These are phyloP conservation scores for Parauchenoglanis ngamensis DNA, from an alignment of 2,797 vertebrate genomes.

Conservation along the genomic window DNA sequence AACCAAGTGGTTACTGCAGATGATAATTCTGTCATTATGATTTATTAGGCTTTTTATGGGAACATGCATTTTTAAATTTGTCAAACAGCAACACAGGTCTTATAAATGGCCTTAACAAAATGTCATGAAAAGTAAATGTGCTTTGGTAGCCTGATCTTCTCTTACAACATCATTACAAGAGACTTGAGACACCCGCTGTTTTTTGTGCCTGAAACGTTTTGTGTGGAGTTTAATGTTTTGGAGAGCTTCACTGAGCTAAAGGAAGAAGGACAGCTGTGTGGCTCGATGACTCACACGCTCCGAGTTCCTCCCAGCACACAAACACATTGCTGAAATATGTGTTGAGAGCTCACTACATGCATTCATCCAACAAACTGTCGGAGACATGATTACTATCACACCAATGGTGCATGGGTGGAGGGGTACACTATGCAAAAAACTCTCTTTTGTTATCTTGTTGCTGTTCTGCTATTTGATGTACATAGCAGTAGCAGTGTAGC, in stretches of 20 bases:
- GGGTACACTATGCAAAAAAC: background rate
- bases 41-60: background rate
- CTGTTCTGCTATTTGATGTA: background rate
- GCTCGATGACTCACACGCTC: constrained; percentile 28
- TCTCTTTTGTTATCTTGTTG: background rate
- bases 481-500: no score
- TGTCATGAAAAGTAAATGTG: background rate
- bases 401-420: background rate
- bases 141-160: background rate
- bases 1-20: background rate
- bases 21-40: background rate
- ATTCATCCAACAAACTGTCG: constrained; percentile 29
- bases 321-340: constrained; percentile 46
- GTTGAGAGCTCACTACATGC: constrained; percentile 17
- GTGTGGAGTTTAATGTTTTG: constrained; percentile 44
- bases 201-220: constrained; percentile 17
- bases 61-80: background rate
- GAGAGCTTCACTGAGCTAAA: constrained; percentile 39
- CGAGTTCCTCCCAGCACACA: constrained; percentile 33
- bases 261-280: constrained; percentile 53
- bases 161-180: background rate
- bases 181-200: background rate
- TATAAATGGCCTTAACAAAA: background rate
- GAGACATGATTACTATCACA: constrained; percentile 31
- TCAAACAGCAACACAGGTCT: background rate